phyloP scores from a whole-genome alignment of 2,797 vertebrate genomes.

The Geotrypetes seraphini region DNA sequence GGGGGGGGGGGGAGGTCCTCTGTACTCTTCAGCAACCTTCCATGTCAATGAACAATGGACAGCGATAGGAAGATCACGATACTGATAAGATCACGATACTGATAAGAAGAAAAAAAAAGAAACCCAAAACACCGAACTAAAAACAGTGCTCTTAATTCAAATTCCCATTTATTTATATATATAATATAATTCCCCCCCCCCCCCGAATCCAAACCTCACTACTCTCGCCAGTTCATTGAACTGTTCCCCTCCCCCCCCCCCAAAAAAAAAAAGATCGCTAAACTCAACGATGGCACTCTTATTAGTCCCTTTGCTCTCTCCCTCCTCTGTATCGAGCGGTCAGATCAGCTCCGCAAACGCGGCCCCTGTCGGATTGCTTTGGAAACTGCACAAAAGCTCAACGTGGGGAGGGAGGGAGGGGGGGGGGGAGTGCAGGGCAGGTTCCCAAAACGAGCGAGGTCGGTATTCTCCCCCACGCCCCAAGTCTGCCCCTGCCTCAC shows the following conservation, averaged over 20 bases:
- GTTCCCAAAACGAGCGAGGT: background rate
- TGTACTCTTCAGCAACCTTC: slow-evolving; percentile 43
- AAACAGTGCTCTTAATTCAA: slow-evolving; percentile 32
- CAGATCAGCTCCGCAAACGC: slow-evolving; percentile 57
- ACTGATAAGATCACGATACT: too few relatives aligned
- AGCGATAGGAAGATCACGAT: too few relatives aligned
- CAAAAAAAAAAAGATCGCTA: slow-evolving; percentile 43
- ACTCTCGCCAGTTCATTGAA: slow-evolving; percentile 25
- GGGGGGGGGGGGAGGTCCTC: slow-evolving; percentile 12
- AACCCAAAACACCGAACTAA: slow-evolving; percentile 40
- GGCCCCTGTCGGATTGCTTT: slow-evolving; percentile 58
- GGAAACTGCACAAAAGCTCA: slow-evolving; percentile 47
- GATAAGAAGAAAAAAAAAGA: slow-evolving; percentile 1
- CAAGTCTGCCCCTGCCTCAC: slow-evolving; percentile 1
- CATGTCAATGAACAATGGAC: slow-evolving; percentile 58
- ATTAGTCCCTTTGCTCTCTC: slow-evolving; percentile 35
- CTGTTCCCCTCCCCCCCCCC: too few relatives aligned
- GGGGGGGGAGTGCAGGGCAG: slow-evolving; percentile 7
- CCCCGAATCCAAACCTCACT: rapidly evolving
- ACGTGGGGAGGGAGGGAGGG: too few relatives aligned
- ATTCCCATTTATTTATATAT: slow-evolving; percentile 7
- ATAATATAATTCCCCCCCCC: background rate
- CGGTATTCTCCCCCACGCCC: too few relatives aligned
- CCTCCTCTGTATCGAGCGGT: slow-evolving; percentile 22
- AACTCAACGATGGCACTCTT: slow-evolving; percentile 50